Base-by-base conservation (phyloP, 2,888 invertebrate species). In the Isoperla grammatica region DNA sequence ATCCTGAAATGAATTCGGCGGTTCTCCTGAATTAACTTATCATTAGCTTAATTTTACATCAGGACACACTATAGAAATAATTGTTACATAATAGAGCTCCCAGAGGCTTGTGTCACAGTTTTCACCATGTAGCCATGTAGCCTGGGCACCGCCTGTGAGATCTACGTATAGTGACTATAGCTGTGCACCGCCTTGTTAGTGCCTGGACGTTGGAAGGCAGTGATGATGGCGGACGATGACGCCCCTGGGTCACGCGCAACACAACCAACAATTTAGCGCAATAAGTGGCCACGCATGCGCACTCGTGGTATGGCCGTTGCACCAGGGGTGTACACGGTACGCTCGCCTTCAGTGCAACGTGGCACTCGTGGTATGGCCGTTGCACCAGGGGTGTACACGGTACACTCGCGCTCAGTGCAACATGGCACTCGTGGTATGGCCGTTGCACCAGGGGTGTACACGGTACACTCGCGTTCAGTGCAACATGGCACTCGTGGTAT, bases 181-280 rank as follows among this genome's bases (percentile, higher is more conserved):
- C 23, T 12, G 48, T 22, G 22, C 9, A 6, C 48, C 20, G 22
- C 29, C 23, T 35, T n/a, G 23, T 50, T 50, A 23, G 35, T 15
- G 13, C 22, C 8, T 4, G 8, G 29, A 29, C 29, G 29, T 29
- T 29, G 54, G 53, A 57, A 46, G 53, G 54, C 57, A 48, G 61
- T 54, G 61, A 57, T 57, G 61, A 61, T 55, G 49, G 55, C 60
- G 35, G 56, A 19, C 15, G 53, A 4, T 6, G 29, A 42, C 60
- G 62, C 60, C 60, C 49, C 42, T 49, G 23, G 42, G 62, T 63
- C 62, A 63, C 62, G 62, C 62, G 46, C 49, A 48, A 43, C 49
- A 43, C 53, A 60, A 49, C 60, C 56, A 62, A 63, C 62, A 63
- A 63, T 63, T 63, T 63, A 63, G 58, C 62, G 58, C 60, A 49